Evolutionary conservation across 2,113 vertebrate genomes (phyloP).

Genomic region (Microtus pennsylvanicus): DNA sequence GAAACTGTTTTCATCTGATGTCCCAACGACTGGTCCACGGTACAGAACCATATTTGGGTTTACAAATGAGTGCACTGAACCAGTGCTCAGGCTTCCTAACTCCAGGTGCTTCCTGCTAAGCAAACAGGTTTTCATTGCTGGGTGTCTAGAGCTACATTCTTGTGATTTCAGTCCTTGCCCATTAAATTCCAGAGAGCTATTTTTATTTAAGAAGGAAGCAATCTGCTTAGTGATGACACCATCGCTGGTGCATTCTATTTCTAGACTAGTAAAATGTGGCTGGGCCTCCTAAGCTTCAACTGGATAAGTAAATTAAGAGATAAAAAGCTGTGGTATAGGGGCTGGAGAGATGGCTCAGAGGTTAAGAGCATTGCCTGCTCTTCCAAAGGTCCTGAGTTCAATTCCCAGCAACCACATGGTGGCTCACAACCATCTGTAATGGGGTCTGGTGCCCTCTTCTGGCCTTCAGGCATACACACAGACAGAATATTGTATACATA

Average conservation of each 20-base stretch:
- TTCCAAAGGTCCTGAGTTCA: no score
- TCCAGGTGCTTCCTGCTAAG: not conserved
- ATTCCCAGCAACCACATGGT: no score
- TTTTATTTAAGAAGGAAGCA: conserved; percentile 38
- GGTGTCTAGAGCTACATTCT: not conserved
- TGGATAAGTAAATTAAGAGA: conserved; percentile 1
- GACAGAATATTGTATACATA: no score
- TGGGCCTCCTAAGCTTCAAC: not conserved
- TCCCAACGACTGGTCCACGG: not conserved
- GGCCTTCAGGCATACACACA: no score
- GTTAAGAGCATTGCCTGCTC: no score
- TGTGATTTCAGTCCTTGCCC: not conserved
- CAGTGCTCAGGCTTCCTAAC: not conserved
- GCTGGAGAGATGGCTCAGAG: no score
- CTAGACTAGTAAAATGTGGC: not conserved
- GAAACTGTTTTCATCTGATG: not conserved
- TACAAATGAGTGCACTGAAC: not conserved
- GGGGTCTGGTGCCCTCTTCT: no score
- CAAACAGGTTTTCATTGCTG: not conserved
- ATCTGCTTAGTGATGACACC: conserved; percentile 7
- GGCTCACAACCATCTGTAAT: no score
- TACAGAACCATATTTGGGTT: conserved; percentile 8
- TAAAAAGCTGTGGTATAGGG: not conserved
- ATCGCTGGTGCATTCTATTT: conserved; percentile 2
- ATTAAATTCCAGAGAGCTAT: not conserved